A percentile compares a stretch with the other conserved stretches of the same genome.
Conservation (phyloP, 2,797 vertebrate genomes). For the Sarcoramphus papa region DNA sequence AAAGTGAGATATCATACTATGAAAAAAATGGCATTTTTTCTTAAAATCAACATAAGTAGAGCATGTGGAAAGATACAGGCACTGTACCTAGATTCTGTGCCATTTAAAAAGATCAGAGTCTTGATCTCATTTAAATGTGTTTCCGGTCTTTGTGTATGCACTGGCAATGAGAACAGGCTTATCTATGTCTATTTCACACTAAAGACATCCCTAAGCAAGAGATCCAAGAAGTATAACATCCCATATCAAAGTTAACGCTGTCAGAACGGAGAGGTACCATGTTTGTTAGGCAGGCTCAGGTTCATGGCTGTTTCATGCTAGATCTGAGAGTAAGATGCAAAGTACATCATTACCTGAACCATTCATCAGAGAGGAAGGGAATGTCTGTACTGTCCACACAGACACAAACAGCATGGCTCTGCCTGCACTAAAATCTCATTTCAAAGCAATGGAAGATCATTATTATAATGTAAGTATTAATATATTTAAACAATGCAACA, state of each 20-base stretch:
- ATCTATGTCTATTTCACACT: neutral
- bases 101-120: neutral
- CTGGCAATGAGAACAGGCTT: neutral
- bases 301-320: neutral
- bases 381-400: neutral
- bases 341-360: neutral
- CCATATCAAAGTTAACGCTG: neutral
- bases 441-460: neutral
- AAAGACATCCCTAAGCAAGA: neutral
- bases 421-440: neutral
- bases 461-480: neutral
- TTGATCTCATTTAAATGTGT: neutral
- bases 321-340: neutral
- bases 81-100: neutral
- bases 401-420: neutral
- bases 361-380: neutral
- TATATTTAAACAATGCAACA: neutral
- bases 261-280: neutral
- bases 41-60: neutral
- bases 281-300: neutral
- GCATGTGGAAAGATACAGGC: neutral
- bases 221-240: neutral
- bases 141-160: neutral
- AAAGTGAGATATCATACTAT: neutral
- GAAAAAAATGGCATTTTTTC: neutral